Conservation (phyloP, 2,113 vertebrate genomes). For the Motacilla alba region DNA sequence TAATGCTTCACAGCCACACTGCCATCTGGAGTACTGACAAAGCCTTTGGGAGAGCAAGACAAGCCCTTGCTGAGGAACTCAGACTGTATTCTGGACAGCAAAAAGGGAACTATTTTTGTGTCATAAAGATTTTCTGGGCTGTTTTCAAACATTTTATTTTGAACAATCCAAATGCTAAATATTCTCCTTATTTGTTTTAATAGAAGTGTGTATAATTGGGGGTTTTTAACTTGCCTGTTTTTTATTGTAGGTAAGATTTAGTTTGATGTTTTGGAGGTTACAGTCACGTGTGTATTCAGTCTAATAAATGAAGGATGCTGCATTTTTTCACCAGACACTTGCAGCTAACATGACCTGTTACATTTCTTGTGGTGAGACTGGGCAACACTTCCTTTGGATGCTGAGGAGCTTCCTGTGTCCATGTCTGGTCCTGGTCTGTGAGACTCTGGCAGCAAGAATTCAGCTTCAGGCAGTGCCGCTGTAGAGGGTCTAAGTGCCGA, state of each 20-base stretch:
- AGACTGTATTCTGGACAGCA: not conserved
- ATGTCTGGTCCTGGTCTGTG: not conserved
- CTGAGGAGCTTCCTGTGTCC: not conserved
- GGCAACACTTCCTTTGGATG: not conserved
- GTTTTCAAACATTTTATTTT: not conserved
- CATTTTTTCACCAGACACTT: not conserved
- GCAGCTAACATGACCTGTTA: not conserved
- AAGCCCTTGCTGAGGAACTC: not conserved
- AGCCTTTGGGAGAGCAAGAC: not conserved
- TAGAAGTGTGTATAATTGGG: not conserved
- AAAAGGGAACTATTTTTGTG: not conserved
- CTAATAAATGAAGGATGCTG: not conserved
- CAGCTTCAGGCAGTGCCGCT: not conserved
- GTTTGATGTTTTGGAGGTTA: not conserved
- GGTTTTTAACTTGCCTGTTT: rapidly evolving
- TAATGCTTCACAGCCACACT: not conserved
- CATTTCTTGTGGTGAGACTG: rapidly evolving
- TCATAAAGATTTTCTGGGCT: not conserved
- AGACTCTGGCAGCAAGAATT: not conserved
- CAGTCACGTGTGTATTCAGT: rapidly evolving
- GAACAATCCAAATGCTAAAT: not conserved
- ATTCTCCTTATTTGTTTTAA: not conserved
- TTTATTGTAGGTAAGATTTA: not conserved
- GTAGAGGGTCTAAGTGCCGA: not conserved
- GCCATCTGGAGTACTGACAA: not conserved